phyloP scores from a whole-genome alignment of 1,140 invertebrate species.

The Lasioglossum baleicum region DNA sequence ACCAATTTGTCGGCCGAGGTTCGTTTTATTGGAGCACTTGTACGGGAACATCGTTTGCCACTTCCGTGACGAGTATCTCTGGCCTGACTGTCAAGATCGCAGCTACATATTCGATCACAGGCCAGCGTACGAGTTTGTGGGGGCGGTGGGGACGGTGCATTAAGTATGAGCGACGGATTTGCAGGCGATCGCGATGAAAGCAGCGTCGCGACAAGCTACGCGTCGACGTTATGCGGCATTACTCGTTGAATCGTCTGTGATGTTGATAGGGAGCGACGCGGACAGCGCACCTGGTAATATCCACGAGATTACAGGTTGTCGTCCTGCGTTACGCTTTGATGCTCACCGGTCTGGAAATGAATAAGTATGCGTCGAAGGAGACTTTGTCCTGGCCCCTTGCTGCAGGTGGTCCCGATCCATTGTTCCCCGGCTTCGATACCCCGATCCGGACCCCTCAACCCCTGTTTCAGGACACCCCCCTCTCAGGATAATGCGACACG shows the following conservation, averaged over 20 bases:
- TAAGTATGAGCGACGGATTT: slow-evolving; percentile 23
- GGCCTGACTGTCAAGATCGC: not conserved
- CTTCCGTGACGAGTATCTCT: not conserved
- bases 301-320: slow-evolving; percentile 50
- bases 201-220: slow-evolving; percentile 17
- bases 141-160: not conserved
- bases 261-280: slow-evolving; percentile 40
- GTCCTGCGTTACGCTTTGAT: slow-evolving; percentile 37
- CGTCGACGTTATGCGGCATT: slow-evolving; percentile 27
- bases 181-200: slow-evolving; percentile 29
- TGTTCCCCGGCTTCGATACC: slow-evolving; percentile 32
- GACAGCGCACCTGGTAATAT: slow-evolving; percentile 52
- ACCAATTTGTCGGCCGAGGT: too few relatives aligned
- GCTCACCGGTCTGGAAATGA: slow-evolving; percentile 50
- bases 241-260: slow-evolving; percentile 38
- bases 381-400: slow-evolving; percentile 24
- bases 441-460: not conserved
- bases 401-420: slow-evolving; percentile 39
- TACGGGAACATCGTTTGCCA: not conserved
- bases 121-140: not conserved
- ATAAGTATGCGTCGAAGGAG: slow-evolving; percentile 49
- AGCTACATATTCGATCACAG: not conserved
- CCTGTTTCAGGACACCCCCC: too few relatives aligned
- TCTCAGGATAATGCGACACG: not conserved
- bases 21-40: too few relatives aligned